phyloP scores from a whole-genome alignment of 1,140 invertebrate species.

The Daktulosphaira vitifoliae region DNA sequence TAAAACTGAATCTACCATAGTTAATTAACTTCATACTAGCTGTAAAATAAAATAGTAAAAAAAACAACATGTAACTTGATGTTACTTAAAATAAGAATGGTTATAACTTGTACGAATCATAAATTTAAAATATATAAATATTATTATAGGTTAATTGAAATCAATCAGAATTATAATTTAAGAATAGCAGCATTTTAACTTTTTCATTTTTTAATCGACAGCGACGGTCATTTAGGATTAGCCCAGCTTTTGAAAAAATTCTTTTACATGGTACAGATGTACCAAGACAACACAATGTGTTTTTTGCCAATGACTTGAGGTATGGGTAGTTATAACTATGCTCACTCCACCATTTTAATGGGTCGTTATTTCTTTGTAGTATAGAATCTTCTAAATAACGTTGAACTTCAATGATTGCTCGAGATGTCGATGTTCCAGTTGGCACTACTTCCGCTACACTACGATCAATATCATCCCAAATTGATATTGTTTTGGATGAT shows the following conservation, averaged over 20 bases:
- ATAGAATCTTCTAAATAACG: conserved; percentile 36
- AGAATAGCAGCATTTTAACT: conserved; percentile 2
- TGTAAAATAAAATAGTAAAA: too few species aligned
- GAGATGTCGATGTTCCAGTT: background rate
- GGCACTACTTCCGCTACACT: background rate
- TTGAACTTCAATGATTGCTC: conserved; percentile 34
- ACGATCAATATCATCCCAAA: background rate
- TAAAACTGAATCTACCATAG: too few species aligned
- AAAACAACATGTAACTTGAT: too few species aligned
- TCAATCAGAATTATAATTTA: conserved; percentile 8
- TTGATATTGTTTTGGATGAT: background rate
- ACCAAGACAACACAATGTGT: background rate
- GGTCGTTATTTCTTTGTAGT: conserved; percentile 34
- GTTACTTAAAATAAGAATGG: too few species aligned
- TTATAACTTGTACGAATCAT: too few species aligned
- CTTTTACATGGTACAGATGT: conserved; percentile 1
- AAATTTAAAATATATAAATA: too few species aligned
- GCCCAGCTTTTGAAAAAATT: conserved; percentile 1
- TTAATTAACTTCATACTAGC: too few species aligned
- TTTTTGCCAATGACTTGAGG: background rate
- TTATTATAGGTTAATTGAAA: too few species aligned
- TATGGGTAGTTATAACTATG: background rate
- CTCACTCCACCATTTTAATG: conserved; percentile 21
- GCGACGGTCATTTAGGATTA: background rate
- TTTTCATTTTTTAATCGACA: background rate